Conservation (phyloP, 2,113 vertebrate species). For the Dissostichus mawsoni region DNA sequence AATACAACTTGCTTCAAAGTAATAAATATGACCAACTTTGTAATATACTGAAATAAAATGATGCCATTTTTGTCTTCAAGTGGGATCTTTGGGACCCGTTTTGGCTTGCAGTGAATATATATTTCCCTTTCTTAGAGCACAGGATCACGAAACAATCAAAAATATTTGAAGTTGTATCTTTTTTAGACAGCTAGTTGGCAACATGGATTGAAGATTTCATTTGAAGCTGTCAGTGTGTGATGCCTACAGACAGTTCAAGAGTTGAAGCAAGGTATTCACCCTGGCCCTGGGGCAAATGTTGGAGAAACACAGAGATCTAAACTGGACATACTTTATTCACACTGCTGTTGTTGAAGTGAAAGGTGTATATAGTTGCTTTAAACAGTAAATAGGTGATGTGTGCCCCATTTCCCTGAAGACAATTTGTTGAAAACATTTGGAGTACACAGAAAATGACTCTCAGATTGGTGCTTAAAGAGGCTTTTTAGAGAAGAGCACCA, state of each 20-base stretch:
- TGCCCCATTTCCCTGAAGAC: no score
- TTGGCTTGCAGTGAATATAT: neutral
- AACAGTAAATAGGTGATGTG: neutral
- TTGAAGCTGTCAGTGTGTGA: slow-evolving; percentile 8
- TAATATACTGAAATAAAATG: neutral
- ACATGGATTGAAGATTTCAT: slow-evolving; percentile 6
- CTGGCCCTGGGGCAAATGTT: no score
- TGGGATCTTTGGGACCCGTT: neutral
- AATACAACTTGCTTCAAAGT: neutral
- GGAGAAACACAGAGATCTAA: neutral
- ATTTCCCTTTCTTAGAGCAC: neutral
- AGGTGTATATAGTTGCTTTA: no score
- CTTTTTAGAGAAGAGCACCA: no score
- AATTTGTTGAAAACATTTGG: no score
- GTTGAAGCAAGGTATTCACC: neutral
- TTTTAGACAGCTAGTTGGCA: neutral
- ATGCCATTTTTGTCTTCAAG: neutral
- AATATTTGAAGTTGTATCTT: slow-evolving; percentile 10
- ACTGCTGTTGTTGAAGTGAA: neutral
- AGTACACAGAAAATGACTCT: no score
- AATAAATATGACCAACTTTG: neutral
- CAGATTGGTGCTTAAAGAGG: no score
- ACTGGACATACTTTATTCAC: neutral
- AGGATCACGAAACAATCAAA: neutral
- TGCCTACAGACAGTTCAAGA: slow-evolving; percentile 9